These are phyloP conservation scores for Nycticorax nycticorax DNA, from an alignment of 2,113 vertebrate species.

Conservation along the genomic window DNA sequence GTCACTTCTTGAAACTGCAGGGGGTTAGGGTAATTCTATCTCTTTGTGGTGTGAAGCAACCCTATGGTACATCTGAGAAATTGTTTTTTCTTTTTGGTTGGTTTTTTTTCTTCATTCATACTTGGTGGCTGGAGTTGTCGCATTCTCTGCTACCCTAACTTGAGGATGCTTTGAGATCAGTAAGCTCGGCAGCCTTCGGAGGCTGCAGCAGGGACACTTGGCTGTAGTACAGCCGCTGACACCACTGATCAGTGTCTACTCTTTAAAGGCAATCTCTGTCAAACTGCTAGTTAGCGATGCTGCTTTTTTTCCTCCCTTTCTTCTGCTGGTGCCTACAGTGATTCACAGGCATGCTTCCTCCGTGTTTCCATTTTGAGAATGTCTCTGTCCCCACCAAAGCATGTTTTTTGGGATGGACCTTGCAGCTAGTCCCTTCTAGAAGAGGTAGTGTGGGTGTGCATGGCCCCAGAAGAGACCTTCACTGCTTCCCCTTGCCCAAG, in stretches of 20 bases:
- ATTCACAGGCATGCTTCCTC: not conserved
- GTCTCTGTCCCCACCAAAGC: not conserved
- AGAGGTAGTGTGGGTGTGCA: not conserved
- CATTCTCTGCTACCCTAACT: not conserved
- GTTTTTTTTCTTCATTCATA: not conserved
- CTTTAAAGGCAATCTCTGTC: not conserved
- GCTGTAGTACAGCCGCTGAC: not conserved
- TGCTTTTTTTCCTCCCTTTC: not conserved
- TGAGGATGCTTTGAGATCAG: not conserved
- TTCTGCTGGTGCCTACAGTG: not conserved
- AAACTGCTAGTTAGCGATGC: not conserved
- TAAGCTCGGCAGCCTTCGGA: not conserved
- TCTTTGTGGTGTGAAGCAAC: not conserved
- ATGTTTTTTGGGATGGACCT: not conserved
- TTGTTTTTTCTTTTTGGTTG: not conserved
- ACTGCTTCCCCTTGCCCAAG: not conserved
- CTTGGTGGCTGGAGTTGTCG: not conserved
- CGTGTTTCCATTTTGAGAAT: not conserved
- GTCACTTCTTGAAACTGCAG: not conserved
- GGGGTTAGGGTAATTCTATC: not conserved
- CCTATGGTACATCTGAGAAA: not conserved
- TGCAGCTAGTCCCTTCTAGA: not conserved
- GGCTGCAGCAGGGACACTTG: not conserved
- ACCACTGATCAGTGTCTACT: not conserved
- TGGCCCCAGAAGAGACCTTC: not conserved